Evolutionary conservation across 2,797 vertebrate species (phyloP), one percentile per base, ranked within the genome.

Genomic region (Eurystomus glaucurus): DNA sequence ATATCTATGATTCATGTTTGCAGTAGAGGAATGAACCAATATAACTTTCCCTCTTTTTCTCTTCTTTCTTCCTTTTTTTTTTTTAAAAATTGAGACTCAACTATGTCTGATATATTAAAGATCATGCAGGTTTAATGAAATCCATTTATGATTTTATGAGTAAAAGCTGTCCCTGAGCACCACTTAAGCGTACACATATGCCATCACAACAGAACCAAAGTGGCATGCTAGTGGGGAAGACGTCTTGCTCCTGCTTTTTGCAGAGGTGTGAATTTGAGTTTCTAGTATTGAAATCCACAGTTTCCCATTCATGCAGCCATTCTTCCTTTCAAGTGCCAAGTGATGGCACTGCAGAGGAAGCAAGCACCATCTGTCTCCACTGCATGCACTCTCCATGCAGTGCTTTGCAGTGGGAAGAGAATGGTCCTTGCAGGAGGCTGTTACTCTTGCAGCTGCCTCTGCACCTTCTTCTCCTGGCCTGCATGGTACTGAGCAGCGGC

Each of bases 101-200:
- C 83, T 89, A 70, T 77, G 60, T 50, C 70, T 94, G 85, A 92
- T 94, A 77, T 93, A 97, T 96, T 93, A 95, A 95, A 93, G 93
- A 96, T 75, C 55, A 68, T 0, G 0, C 41, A 93, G 57, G 60
- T 82, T 80, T 95, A 96, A 96, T 96, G 90, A 97, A 96, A 97
- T 65, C 85, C 76, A 88, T 96, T 96, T 96, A 96, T 95, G 95
- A 95, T 86, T 95, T 95, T 91, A 94, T 76, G 79, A 94, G 94
- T 76, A 88, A 85, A 93, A 95, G 92, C 71, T 93, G 84, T 95
- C 94, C 88, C 93, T 83, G 57, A 91, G 71, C 88, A 78, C 75
- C 69, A 85, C 81, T 97, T 94, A 83, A 51, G 29, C 61, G 83
- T 68, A 48, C 64, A 83, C 37, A 54, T 17, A 89, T 84, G 94